Base-by-base conservation (phyloP, 35 echinoderm and acorn worm species). In the Anneissia japonica region DNA sequence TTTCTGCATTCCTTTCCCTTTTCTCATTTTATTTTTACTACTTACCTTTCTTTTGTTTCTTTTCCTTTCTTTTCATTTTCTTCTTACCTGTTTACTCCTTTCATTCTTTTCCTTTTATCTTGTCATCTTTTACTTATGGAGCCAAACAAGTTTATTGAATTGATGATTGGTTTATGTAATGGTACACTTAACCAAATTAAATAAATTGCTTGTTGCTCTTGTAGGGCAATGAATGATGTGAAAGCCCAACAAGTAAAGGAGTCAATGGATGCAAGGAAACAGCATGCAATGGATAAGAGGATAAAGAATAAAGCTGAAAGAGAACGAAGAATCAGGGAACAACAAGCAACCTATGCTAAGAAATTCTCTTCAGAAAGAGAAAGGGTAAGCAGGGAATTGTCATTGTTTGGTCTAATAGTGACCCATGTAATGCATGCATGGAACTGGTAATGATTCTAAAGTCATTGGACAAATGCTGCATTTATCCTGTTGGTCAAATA, bases 231-330 rank as follows among this genome's bases (percentile, higher is more conserved):
- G 87, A 97, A 97, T 74, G 94, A 97, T 46, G 37, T 93, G 38
- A 90, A 97, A 83, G 84, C 88, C 0, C 90, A 93, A 72, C 94
- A 97, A 86, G 88, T 81, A 84, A 97, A 97, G 77, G 81, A 81
- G 82, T 97, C 94, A 14, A 97, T 97, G 91, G 94, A 97, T 39
- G 87, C 85, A 23, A 89, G 80, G 37, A 97, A 97, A 83, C 79
- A 81, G 34, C 87, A 93, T 10, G 90, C 84, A 36, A 88, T 93
- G 75, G 94, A 97, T 77, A 97, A 97, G 79, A 93, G 87, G 80
- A 81, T 92, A 46, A 97, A 93, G 46, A 97, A 97, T 78, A 97
- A 97, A 79, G 94, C 94, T 81, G 94, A 97, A 46, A 93, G 88
- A 86, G 94, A 97, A 10, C 35, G 79, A 39, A 38, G 32, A 81